These are phyloP conservation scores for Rachycentron canadum DNA, from an alignment of 2,797 vertebrate genomes.

Conservation along the genomic window DNA sequence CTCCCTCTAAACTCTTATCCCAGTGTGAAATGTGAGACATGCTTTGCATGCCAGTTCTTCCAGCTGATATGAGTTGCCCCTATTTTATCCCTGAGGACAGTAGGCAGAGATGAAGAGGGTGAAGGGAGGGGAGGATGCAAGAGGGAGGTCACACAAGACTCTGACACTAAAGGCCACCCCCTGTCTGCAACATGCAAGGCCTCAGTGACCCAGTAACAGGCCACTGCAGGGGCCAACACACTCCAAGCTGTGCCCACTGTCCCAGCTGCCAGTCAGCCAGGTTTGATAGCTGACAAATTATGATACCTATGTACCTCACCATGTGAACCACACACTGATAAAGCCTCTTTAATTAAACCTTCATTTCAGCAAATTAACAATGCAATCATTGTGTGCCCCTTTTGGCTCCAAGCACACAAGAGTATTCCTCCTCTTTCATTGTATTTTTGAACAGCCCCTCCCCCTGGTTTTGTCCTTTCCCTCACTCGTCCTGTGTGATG, in stretches of 20 bases:
- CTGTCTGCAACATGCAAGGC: slow-evolving; percentile 63
- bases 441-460: slow-evolving; percentile 26
- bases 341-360: slow-evolving; percentile 54
- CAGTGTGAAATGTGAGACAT: slow-evolving; percentile 48
- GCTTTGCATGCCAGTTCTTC: slow-evolving; percentile 47
- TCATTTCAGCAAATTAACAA: slow-evolving; percentile 54
- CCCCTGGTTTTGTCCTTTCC: slow-evolving; percentile 54
- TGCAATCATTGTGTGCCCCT: slow-evolving; percentile 29
- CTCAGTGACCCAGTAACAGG: slow-evolving; percentile 67
- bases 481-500: slow-evolving; percentile 50
- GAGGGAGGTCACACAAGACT: slow-evolving; percentile 64
- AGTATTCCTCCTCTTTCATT: slow-evolving; percentile 16
- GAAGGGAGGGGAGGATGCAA: slow-evolving; percentile 40
- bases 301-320: slow-evolving; percentile 24
- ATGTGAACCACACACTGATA: slow-evolving; percentile 53
- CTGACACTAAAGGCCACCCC: slow-evolving; percentile 66
- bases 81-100: slow-evolving; percentile 35
- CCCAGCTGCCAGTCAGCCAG: slow-evolving; percentile 76
- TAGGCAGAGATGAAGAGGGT: slow-evolving; percentile 47
- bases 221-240: slow-evolving; percentile 69
- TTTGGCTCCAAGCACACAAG: slow-evolving; percentile 5
- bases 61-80: slow-evolving; percentile 41
- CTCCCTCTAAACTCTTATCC: slow-evolving; percentile 47
- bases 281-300: slow-evolving; percentile 63
- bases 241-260: slow-evolving; percentile 69